Conservation (phyloP, 2,797 vertebrate species). For the Uromys caudimaculatus region DNA sequence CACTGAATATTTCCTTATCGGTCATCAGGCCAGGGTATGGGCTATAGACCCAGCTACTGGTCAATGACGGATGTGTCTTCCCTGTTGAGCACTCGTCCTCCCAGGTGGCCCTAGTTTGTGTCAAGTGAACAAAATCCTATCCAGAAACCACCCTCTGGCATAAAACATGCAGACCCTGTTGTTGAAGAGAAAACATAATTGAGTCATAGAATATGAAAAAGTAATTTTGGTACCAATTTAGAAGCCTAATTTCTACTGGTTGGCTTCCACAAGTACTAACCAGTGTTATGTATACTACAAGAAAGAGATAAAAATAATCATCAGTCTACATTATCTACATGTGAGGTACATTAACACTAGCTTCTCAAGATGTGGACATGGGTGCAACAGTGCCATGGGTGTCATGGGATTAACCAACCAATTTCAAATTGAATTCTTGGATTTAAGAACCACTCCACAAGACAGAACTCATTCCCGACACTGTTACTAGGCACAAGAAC, state of each 20-base stretch:
- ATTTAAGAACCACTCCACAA: not conserved
- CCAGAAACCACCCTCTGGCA: not conserved
- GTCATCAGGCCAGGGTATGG: too few species aligned
- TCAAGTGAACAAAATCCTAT: not conserved
- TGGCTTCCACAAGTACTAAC: too few species aligned
- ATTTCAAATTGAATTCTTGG: not conserved
- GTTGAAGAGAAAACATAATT: not conserved
- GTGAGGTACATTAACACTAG: not conserved
- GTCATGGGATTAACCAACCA: too few species aligned
- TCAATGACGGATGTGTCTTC: not conserved
- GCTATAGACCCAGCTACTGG: not conserved
- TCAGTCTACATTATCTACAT: not conserved
- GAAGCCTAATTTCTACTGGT: not conserved
- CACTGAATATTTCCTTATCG: not conserved
- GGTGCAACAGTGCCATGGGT: too few species aligned
- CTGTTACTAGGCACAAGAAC: not conserved
- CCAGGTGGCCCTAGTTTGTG: not conserved
- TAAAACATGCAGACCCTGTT: not conserved
- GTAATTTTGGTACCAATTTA: not conserved
- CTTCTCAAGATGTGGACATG: not conserved
- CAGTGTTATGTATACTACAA: too few species aligned
- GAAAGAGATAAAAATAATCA: not conserved
- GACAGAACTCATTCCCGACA: not conserved
- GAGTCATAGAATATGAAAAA: not conserved
- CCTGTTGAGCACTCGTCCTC: not conserved